Evolutionary conservation across 2,888 invertebrate genomes (phyloP), one percentile per base, ranked within the genome.

Genomic region (Ichneumoninae sp.): DNA sequence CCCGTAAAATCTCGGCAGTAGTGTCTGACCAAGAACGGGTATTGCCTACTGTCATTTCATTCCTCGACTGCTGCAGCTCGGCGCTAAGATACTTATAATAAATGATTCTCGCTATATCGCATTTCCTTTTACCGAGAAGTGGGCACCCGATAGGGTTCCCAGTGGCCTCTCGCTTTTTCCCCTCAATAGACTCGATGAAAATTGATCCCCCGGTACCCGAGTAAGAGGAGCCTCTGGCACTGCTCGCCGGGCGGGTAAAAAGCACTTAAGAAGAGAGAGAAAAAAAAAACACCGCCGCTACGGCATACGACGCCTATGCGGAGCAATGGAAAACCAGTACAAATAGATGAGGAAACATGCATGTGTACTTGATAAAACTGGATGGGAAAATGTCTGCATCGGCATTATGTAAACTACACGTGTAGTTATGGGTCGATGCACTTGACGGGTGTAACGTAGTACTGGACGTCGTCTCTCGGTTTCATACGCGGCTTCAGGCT

Each of bases 191-290:
- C 33, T 52, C 70, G 52, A 81, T 75, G 70, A 65, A 75, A 81
- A 75, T 75, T 69, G 60, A 81, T 81, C 70, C 57, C 30, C 52
- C n/a, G 22, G 26, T 54, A 33, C 10, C 8, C 54, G 57, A 30
- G 73, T 52, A 65, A 76, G 60, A 22, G 22, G 63, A 69, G 50
- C 50, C 44, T 70, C 54, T n/a, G 26, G 44, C 52, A 30, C 36
- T n/a, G 22, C 19, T 47, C 63, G 47, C 54, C 33, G 33, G 33
- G 47, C 33, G 54, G 79, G 79, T 50, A 47, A 19, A 70, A 79
- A 70, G 74, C 83, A 65, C 78, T 75, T 57, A 74, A 79, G 79
- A 70, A 40, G 40, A 44, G 36, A 73, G 26, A 19, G n/a, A 44
- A 0, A 26, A 57, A 57, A 57, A 57, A 26, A 22, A 57, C 19